Percentiles rank a stretch among this genome's conserved stretches.
These are phyloP conservation scores for Diogma glabrata DNA, from an alignment of 2,888 invertebrate genomes.

Conservation along the genomic window DNA sequence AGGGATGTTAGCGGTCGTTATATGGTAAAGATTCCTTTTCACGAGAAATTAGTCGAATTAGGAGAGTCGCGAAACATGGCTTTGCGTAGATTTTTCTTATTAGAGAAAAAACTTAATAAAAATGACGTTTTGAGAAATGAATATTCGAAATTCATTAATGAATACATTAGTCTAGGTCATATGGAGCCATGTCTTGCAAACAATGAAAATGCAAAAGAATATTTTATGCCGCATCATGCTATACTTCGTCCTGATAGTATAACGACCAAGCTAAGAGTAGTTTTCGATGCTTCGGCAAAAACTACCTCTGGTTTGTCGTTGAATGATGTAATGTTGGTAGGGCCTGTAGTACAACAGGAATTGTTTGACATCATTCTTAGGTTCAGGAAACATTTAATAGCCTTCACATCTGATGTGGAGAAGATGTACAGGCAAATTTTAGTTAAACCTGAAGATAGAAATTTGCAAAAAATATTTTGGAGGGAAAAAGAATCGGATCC, in stretches of 20 bases:
- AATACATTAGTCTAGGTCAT: conserved; percentile 19
- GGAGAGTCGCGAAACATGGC: conserved; percentile 10
- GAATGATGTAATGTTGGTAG: conserved; percentile 14
- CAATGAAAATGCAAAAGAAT: conserved; percentile 3
- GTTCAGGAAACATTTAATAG: conserved; percentile 7
- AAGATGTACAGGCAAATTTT: conserved; percentile 17
- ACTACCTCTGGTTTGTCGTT: conserved; percentile 8
- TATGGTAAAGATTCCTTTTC: conserved; percentile 19
- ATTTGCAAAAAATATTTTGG: conserved; percentile 15
- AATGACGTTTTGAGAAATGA: conserved; percentile 14
- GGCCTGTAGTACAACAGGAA: conserved; percentile 15
- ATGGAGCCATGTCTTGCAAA: conserved; percentile 15
- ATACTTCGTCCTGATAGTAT: conserved; percentile 13
- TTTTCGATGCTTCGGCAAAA: conserved; percentile 13
- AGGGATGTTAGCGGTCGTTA: conserved; percentile 16
- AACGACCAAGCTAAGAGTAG: conserved; percentile 10
- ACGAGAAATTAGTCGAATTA: conserved; percentile 10
- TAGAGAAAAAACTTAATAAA: conserved; percentile 18
- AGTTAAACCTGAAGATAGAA: conserved; percentile 5
- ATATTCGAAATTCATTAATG: conserved; percentile 20
- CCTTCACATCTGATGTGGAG: conserved; percentile 14
- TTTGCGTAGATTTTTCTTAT: conserved; percentile 15
- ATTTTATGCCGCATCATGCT: conserved; percentile 19
- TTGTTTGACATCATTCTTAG: conserved; percentile 16
- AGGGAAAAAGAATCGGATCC: not conserved